Base-by-base conservation (phyloP, 2,888 invertebrate genomes). In the Trimorus sp. region DNA sequence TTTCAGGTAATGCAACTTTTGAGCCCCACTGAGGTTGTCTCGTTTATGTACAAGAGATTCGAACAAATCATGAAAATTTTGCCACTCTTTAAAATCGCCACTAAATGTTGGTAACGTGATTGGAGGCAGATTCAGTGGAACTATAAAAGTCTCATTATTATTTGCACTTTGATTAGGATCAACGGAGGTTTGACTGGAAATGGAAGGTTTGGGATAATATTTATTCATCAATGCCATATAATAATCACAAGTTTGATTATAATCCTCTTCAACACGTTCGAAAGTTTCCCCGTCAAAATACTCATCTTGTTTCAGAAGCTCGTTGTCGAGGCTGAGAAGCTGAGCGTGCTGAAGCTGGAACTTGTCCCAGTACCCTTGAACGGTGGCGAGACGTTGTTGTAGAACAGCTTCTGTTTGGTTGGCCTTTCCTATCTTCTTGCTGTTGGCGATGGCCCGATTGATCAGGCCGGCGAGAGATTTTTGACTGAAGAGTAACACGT, bases 41-140 rank as follows among this genome's bases (percentile, higher is more conserved):
- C 51, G 15, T 7, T 49, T 8, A 26, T 60, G 45, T 0, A 60
- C 60, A 15, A 60, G 45, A 14, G 58, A 37, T 4, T n/a, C 37
- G 26, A 60, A 60, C 9, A 65, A 16, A 53, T 65, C 53, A 4
- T 40, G 65, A 7, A 65, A 65, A 53, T 65, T 65, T 16, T 38
- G 53, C 40, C 65, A 53, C 4, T 51, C 53, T 16, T 26, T 16
- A 16, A 53, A 65, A 2, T 65, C 38, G n/a, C 65, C 65, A 0
- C 40, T 53, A 16, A 65, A 65, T 40, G 51, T 53, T 7, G 65
- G 65, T 12, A 65, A 37, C 7, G 38, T 9, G 12, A 66, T 56
- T 9, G 26, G 40, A n/a, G 66, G 66, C 36, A 56, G 42, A 16
- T 45, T 12, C 1, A 45, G 40, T 40, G 40, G 40, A 26, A 26